These are phyloP conservation scores for Acromyrmex heyeri DNA, from an alignment of 1,140 invertebrate genomes.

Conservation along the genomic window DNA sequence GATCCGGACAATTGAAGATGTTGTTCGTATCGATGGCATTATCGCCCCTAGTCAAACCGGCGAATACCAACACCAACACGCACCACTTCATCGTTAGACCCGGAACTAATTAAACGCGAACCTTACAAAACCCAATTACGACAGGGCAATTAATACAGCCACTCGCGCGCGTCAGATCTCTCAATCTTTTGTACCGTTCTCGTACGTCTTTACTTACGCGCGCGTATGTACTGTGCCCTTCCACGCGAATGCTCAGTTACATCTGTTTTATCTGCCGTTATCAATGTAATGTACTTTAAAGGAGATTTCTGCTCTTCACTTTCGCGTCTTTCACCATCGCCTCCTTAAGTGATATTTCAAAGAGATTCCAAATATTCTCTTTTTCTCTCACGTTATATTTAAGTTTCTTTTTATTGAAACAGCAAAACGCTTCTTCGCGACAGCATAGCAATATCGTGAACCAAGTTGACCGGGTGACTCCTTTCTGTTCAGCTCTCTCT, in stretches of 20 bases:
- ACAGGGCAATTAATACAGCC: slow-evolving; percentile 31
- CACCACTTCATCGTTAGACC: slow-evolving; percentile 72
- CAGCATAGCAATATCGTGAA: slow-evolving; percentile 23
- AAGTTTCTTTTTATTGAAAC: not conserved
- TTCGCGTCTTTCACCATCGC: not conserved
- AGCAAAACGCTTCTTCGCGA: not conserved
- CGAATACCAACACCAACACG: slow-evolving; percentile 70
- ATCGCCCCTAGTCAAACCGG: slow-evolving; percentile 68
- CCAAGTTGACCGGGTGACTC: slow-evolving; percentile 14
- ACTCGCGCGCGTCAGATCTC: not conserved
- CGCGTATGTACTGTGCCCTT: not conserved
- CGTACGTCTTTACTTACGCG: not conserved
- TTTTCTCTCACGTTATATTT: not conserved
- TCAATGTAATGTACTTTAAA: not conserved
- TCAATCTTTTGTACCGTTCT: not conserved
- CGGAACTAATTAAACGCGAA: slow-evolving; percentile 53
- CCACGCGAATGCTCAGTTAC: not conserved
- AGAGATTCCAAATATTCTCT: not conserved
- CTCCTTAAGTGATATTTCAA: not conserved
- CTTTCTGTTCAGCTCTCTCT: slow-evolving; percentile 11
- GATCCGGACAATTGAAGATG: slow-evolving; percentile 56
- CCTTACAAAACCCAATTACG: slow-evolving; percentile 51
- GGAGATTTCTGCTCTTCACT: slow-evolving; percentile 10
- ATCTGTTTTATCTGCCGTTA: not conserved
- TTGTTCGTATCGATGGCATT: slow-evolving; percentile 62